These are phyloP conservation scores for Cyprichromis sp. DNA, from an alignment of 2,113 vertebrate genomes.

Conservation along the genomic window DNA sequence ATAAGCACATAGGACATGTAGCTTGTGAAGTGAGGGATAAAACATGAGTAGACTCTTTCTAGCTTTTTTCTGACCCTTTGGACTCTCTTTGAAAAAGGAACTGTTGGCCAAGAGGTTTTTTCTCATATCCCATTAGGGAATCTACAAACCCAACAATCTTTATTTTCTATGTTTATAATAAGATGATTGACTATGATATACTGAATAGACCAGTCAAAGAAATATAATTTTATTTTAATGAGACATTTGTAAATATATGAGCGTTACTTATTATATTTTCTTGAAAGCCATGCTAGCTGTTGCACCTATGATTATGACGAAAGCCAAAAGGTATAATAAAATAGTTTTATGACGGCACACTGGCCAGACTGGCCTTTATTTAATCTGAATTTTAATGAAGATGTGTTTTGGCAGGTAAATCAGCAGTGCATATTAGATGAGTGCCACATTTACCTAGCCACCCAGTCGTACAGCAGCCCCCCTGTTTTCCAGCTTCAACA, in stretches of 20 bases:
- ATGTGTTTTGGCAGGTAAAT: slow-evolving; percentile 46
- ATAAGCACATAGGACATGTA: background rate
- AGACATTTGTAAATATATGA: background rate
- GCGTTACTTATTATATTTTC: background rate
- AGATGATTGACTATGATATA: background rate
- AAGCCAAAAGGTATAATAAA: slow-evolving; percentile 35
- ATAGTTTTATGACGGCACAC: slow-evolving; percentile 18
- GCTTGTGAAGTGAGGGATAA: background rate
- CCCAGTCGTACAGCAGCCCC: slow-evolving; percentile 56
- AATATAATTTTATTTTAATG: background rate
- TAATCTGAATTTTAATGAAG: slow-evolving; percentile 61
- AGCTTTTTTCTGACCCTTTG: background rate
- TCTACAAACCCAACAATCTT: background rate
- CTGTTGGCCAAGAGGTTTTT: background rate
- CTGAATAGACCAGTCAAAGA: background rate
- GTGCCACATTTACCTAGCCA: slow-evolving; percentile 55
- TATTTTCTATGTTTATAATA: background rate
- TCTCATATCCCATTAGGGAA: background rate
- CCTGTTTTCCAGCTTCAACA: slow-evolving; percentile 66
- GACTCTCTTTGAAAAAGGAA: background rate
- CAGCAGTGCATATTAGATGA: slow-evolving; percentile 57
- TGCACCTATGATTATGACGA: background rate
- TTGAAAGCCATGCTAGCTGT: background rate
- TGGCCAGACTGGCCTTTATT: slow-evolving; percentile 31
- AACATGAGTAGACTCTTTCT: background rate